Conservation (phyloP, 2,797 vertebrate species). For the Toxotes lorentzi region DNA sequence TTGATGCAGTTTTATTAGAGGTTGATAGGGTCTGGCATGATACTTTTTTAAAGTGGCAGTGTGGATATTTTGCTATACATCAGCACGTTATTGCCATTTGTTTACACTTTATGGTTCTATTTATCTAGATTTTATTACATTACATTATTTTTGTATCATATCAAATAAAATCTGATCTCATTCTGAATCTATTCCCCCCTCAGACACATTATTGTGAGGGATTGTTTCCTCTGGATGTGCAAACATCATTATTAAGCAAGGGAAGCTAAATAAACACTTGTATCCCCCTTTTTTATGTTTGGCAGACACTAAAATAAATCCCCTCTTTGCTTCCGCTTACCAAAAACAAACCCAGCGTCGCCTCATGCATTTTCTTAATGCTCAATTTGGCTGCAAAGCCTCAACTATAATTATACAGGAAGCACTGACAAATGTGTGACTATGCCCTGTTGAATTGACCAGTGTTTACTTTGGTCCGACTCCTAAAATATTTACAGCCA, state of each 20-base stretch:
- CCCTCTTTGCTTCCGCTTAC: constrained; percentile 38
- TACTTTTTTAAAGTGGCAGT: neutral
- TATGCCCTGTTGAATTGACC: constrained; percentile 53
- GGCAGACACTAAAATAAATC: constrained; percentile 37
- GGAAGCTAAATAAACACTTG: constrained; percentile 40
- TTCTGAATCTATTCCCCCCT: neutral
- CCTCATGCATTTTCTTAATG: constrained; percentile 68
- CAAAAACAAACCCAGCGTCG: constrained; percentile 53
- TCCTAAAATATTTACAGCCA: constrained; percentile 72
- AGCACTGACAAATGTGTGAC: constrained; percentile 65
- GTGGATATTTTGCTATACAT: neutral
- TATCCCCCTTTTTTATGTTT: constrained; percentile 35
- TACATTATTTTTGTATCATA: constrained; percentile 12
- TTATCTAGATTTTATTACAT: neutral
- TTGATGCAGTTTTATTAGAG: constrained; percentile 13
- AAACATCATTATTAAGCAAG: constrained; percentile 34
- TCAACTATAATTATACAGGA: constrained; percentile 68
- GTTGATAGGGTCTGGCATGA: neutral
- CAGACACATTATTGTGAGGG: constrained; percentile 1
- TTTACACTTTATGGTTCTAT: neutral
- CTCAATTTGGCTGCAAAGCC: constrained; percentile 65
- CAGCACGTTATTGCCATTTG: neutral
- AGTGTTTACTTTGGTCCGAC: constrained; percentile 64
- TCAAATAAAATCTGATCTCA: constrained; percentile 10
- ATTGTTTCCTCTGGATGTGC: constrained; percentile 24